Conservation (phyloP, 2,888 invertebrate species). For the Diaprepes abbreviatus region DNA sequence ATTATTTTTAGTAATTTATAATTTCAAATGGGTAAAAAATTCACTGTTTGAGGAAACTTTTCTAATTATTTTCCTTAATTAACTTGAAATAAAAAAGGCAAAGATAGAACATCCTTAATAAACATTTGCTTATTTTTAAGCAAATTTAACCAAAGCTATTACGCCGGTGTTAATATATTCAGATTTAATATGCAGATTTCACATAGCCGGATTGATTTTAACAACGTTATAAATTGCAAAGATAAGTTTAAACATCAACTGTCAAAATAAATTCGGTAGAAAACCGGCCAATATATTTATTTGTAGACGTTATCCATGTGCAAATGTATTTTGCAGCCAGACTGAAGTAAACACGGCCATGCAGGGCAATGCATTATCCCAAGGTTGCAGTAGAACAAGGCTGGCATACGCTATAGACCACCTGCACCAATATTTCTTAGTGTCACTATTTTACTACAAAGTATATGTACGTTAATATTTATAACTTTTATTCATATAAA, state of each 20-base stretch:
- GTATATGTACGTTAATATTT: slow-evolving; percentile 5
- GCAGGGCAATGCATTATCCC: slow-evolving; percentile 67
- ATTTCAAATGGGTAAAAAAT: no score
- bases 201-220: not conserved
- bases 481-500: not conserved
- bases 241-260: not conserved
- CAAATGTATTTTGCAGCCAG: slow-evolving; percentile 65
- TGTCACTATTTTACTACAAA: slow-evolving; percentile 1
- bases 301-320: slow-evolving; percentile 63
- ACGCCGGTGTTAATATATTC: no score
- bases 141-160: no score
- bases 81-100: no score
- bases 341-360: slow-evolving; percentile 64
- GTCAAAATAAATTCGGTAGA: slow-evolving; percentile 48
- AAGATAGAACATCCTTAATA: no score
- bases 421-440: slow-evolving; percentile 42
- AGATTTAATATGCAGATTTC: not conserved
- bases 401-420: slow-evolving; percentile 48
- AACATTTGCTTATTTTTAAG: no score
- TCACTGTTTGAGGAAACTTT: no score
- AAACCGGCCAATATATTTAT: slow-evolving; percentile 57
- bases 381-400: slow-evolving; percentile 61
- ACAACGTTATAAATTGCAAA: slow-evolving; percentile 2
- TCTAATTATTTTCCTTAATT: no score
- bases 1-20: no score